Evolutionary conservation across 2,797 vertebrate species (phyloP).

Genomic region (Cetoscarus ocellatus): DNA sequence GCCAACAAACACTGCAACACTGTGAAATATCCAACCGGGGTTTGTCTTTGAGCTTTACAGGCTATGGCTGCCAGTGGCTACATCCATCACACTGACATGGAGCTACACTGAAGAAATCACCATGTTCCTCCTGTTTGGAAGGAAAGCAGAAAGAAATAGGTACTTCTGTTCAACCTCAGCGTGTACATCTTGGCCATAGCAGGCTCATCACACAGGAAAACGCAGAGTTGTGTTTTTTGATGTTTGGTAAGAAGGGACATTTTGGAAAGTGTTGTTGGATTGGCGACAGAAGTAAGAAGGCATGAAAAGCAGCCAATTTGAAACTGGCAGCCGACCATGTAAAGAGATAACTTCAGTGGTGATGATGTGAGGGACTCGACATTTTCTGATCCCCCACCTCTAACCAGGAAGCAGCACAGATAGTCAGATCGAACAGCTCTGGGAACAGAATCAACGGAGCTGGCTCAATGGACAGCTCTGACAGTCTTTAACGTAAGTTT

Average conservation of each 20-base stretch:
- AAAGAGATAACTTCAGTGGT: constrained; percentile 28
- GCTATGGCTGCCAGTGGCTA: constrained; percentile 14
- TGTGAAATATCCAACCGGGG: constrained; percentile 21
- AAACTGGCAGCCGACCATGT: constrained; percentile 35
- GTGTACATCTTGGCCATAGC: not conserved
- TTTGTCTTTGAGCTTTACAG: constrained; percentile 8
- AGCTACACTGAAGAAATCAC: constrained; percentile 2
- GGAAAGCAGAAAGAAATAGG: not conserved
- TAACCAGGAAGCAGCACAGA: constrained; percentile 11
- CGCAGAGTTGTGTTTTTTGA: constrained; percentile 4
- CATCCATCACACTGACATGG: constrained; percentile 1
- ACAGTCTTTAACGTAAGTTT: not conserved
- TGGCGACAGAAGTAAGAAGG: constrained; percentile 21
- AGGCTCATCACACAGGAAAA: not conserved
- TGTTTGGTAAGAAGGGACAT: constrained; percentile 5
- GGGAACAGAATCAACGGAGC: constrained; percentile 12
- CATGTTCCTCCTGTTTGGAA: not conserved
- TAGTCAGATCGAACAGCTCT: constrained; percentile 1
- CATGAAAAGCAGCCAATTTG: constrained; percentile 23
- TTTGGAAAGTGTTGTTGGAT: constrained; percentile 12
- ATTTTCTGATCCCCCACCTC: constrained; percentile 30
- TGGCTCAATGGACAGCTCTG: constrained; percentile 11
- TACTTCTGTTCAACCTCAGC: constrained; percentile 8
- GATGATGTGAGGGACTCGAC: constrained; percentile 21
- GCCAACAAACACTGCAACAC: not conserved